Evolutionary conservation across 2,888 invertebrate species (phyloP), one percentile per base, ranked within the genome.

Genomic region (Eupithecia pulchellata): DNA sequence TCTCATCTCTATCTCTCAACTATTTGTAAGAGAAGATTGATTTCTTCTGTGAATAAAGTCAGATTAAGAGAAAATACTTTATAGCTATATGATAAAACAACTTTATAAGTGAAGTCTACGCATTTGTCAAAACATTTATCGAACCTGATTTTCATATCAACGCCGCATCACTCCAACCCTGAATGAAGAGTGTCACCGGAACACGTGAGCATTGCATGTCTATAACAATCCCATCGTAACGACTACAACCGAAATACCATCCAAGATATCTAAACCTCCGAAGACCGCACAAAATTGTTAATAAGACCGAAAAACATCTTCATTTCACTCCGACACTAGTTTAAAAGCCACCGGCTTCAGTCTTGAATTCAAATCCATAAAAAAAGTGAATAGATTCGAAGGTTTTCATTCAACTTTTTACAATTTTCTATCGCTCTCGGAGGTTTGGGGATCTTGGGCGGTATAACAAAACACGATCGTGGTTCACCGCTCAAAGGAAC

Each of bases 151-250:
- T 68, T 76, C 76, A 79, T 76, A 72, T 76, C 75, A 75, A 71
- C 67, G 64, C 60, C 63, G 70, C 75, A 74, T 76, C 64, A 68
- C 71, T 73, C 67, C 71, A 66, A 55, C 64, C 60, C 65, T 74
- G 71, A 76, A 77, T 74, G 73, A 72, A 73, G 71, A 67, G 74
- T 73, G 73, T 78, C 81, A 82, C 75, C 77, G 72, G 79, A 79
- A 82, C 82, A 82, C 82, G 81, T 81, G 78, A 29, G 58, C 72
- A 71, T 88, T 77, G 88, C 88, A 87, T 88, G 87, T 84, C 82
- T 84, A 78, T 81, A 47, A 61, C 36, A 61, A 55, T 82, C 84
- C 81, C 82, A 84, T 84, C 75, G 73, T 75, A 78, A 78, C 71
- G 77, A 29, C 57, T 29, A 57, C 57, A 30, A n/a, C 58, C 32